Evolutionary conservation across 1,140 invertebrate genomes (phyloP), one percentile per base, ranked within the genome.

Genomic region (Neotoxoptera formosana): DNA sequence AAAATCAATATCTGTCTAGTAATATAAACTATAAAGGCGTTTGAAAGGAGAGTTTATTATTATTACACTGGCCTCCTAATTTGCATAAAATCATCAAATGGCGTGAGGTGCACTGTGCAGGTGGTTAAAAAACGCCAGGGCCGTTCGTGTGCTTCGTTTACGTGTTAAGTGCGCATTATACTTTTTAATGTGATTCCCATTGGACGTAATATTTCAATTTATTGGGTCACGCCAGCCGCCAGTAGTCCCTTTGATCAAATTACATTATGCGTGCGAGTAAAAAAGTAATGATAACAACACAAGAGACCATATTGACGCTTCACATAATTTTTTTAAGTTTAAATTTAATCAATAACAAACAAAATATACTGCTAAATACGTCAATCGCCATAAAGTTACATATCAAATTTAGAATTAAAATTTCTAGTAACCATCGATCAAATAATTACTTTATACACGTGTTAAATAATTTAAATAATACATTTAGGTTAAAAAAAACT

Each of bases 151-250:
- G 34, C 56, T 76, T 83, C 23, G 67, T 47, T 92, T 83, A 92
- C 91, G 47, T 92, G 91, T 48, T 92, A 83, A 92, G 47, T 36
- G 47, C 23, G 76, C 45, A 92, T 92, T 92, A 92, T 92, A 92
- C 67, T 91, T 92, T 92, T 84, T 81, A 92, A 76, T 91, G 67
- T 34, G 36, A 48, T 76, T 92, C 76, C 91, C 76, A 81, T 83
- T 92, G 76, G 45, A 83, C 67, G 47, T 41, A 92, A 92, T 92
- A 92, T 51, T 81, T 92, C 91, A 81, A 92, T 92, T 92, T 92
- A 81, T 92, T 92, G n/a, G 76, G 91, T 92, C 91, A 92, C 91
- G 91, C 45, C 76, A 92, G 47, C 14, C 60, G 34, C 21, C 91
- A 21, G 67, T 21, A 30, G 41, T 47, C 45, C 47, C 47, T 89